These are phyloP conservation scores for Oligia fasciuncula DNA, from an alignment of 2,888 invertebrate species.

Conservation along the genomic window DNA sequence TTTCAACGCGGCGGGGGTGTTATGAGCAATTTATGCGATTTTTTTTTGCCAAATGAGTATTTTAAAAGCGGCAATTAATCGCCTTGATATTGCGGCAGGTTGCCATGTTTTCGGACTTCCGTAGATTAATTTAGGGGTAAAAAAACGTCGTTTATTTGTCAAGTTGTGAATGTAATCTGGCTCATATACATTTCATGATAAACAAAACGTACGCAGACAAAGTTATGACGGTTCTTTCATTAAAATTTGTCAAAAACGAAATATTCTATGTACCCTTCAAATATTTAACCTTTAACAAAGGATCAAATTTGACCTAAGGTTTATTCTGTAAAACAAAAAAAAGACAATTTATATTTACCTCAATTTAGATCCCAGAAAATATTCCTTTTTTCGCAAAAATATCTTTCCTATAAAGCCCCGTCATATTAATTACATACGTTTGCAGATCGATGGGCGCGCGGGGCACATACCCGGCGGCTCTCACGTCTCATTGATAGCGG, in stretches of 20 bases:
- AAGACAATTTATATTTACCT: not conserved
- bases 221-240: constrained; percentile 28
- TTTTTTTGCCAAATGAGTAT: constrained; percentile 70
- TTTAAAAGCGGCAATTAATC: constrained; percentile 77
- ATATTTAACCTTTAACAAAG: not conserved
- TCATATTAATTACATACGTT: constrained; percentile 65
- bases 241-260: constrained; percentile 9
- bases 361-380: not conserved
- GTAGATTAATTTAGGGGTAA: constrained; percentile 63
- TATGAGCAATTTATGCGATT: constrained; percentile 79
- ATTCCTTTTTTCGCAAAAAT: not conserved
- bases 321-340: not conserved
- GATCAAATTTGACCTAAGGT: not conserved
- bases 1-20: constrained; percentile 77
- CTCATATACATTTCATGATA: constrained; percentile 47
- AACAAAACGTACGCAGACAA: constrained; percentile 32
- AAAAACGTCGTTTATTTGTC: constrained; percentile 65
- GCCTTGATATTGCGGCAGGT: constrained; percentile 68
- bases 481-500: constrained; percentile 81
- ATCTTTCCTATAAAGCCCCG: constrained; percentile 23
- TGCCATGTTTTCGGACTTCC: constrained; percentile 62
- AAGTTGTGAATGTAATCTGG: constrained; percentile 57
- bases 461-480: constrained; percentile 53
- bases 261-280: not conserved
- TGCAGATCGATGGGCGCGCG: constrained; percentile 48